Evolutionary conservation across 2,113 vertebrate genomes (phyloP), one percentile per base, ranked within the genome.

Genomic region (Pongo abelii): DNA sequence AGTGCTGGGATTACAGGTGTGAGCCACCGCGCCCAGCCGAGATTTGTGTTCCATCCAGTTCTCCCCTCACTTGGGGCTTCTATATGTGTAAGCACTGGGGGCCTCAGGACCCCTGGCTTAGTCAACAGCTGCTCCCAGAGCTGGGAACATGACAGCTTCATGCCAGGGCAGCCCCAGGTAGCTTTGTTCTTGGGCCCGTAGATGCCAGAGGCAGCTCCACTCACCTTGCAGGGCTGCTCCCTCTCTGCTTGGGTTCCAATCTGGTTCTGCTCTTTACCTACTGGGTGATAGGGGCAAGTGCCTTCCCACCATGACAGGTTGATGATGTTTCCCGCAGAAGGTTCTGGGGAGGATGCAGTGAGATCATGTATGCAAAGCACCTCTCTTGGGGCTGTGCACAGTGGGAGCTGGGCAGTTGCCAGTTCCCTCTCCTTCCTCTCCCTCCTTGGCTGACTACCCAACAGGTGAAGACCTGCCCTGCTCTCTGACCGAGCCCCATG

Each of bases 241-340:
- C 30, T 77, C 40, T 59, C 70, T 9, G 48, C 27, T 77, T 59
- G n/a, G 79, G 27, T 48, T 84, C 35, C 55, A 48, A 0, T 75
- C 55, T 93, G 13, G 43, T 12, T 81, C 43, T 89, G 46, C 67
- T 86, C 16, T 52, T 74, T 57, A 25, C 52, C 13, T 87, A 18
- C 46, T 27, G 32, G 14, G 25, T 55, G 69, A 46, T 3, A 16
- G 70, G 40, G 27, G 27, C 2, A 27, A 57, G 16, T 4, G 23
- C 64, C 40, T 84, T 59, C 25, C 43, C 1, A 0, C 9, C n/a
- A 40, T 50, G 32, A 40, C 0, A 3, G 35, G 32, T 35, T 1
- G 30, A 46, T n/a, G 20, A 2, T 30, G 5, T 75, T 59, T 38
- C 48, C 1, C 17, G 1, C 27, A 35, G 2, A 8, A 3, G 81